Evolutionary conservation across 1,140 invertebrate genomes (phyloP), one percentile per base, ranked within the genome.

Genomic region (Drosophila equinoxialis): DNA sequence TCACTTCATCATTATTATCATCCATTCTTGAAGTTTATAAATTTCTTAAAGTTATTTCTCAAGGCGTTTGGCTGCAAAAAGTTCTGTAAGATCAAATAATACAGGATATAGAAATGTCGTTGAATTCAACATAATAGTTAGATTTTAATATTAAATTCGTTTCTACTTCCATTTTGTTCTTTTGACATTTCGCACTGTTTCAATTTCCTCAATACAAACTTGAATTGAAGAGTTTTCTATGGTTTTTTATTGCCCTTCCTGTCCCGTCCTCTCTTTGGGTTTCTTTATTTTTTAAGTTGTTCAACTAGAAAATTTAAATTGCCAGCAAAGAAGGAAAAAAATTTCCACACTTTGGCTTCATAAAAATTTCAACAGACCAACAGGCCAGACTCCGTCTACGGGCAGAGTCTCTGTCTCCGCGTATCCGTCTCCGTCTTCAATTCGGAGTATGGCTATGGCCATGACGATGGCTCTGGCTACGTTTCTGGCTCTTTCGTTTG

Each of bases 341-440:
- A 20, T 20, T 42, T 61, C 71, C 63, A 65, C 76, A 59, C 57
- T 35, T 37, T 59, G 39, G 65, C 54, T 76, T 87, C 72, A 86
- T 86, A 77, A 79, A 86, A 86, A 86, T 86, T 86, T 80, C 79
- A 87, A 64, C 72, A 87, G 69, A 68, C 68, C 54, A 62, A 82
- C 55, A 61, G 65, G 45, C 41, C 51, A 59, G 72, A 73, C 73
- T 76, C 20, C 26, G 42, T 14, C 59, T 59, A 30, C 63, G 20
- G 42, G 42, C 66, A 57, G 30, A 17, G 51, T 26, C 65, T 5
- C 51, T 20, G 14, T 17, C 37, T 51, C 33, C 51, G 35, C 23
- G 35, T 48, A 8, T 61, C 26, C 26, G 59, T 26, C 39, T 35
- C 23, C 33, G 41, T 65, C 41, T 48, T 45, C 57, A 42, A 48